These are phyloP conservation scores for Elegia similella DNA, from an alignment of 2,888 invertebrate genomes.

Conservation along the genomic window DNA sequence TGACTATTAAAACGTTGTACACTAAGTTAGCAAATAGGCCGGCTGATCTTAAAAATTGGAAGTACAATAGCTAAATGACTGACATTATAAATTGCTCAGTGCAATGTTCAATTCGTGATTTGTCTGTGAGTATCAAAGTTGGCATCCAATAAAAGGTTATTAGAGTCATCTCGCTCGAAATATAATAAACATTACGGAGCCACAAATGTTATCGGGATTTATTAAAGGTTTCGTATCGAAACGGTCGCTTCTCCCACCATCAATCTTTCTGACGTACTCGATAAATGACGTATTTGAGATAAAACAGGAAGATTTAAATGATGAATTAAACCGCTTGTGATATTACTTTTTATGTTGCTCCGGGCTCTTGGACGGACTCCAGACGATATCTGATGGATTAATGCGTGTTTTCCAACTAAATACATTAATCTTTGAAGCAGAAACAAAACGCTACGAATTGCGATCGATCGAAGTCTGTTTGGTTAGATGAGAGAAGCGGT, in stretches of 20 bases:
- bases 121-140: not conserved
- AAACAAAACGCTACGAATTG: constrained; percentile 32
- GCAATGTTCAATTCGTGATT: not conserved
- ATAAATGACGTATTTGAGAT: constrained; percentile 27
- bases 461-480: constrained; percentile 17
- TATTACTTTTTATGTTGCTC: constrained; percentile 33
- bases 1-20: too few relatives aligned
- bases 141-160: not conserved
- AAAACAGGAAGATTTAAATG: constrained; percentile 29
- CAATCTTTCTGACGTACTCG: constrained; percentile 21
- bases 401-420: constrained; percentile 44
- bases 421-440: constrained; percentile 42
- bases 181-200: not conserved
- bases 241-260: constrained; percentile 18
- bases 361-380: constrained; percentile 44
- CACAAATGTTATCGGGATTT: not conserved
- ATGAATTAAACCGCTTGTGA: constrained; percentile 32
- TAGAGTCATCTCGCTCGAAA: not conserved
- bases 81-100: not conserved
- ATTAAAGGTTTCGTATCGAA: not conserved
- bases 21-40: too few relatives aligned
- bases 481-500: not conserved
- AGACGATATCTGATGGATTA: constrained; percentile 48
- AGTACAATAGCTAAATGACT: not conserved
- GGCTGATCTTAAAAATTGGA: too few relatives aligned